Percentiles rank a stretch among this genome's conserved stretches.
Conservation (phyloP, 2,113 vertebrate genomes). For the Pseudolaguvia tuberculata region DNA sequence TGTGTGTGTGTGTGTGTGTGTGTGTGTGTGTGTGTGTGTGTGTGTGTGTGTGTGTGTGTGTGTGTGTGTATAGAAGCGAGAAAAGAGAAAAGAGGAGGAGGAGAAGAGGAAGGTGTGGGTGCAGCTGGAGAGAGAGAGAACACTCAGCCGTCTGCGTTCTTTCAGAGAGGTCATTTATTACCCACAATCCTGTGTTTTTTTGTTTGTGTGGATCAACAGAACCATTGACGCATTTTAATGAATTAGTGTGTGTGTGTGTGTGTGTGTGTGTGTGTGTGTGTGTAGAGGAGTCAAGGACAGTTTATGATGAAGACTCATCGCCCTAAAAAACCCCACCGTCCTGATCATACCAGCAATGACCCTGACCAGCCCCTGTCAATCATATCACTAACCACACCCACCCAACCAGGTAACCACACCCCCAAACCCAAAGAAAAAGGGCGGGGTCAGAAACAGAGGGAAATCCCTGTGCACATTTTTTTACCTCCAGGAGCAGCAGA, state of each 20-base stretch:
- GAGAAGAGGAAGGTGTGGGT: slow-evolving; percentile 85
- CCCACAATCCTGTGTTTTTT: slow-evolving; percentile 10
- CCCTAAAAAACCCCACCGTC: slow-evolving; percentile 40
- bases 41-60: slow-evolving; percentile 34
- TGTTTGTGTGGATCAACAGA: slow-evolving; percentile 48
- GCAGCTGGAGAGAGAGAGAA: slow-evolving; percentile 85
- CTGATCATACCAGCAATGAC: slow-evolving; percentile 9
- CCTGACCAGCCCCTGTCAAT: slow-evolving; percentile 52
- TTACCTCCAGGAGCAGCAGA: slow-evolving; percentile 40
- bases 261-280: slow-evolving; percentile 26
- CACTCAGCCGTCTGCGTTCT: slow-evolving; percentile 81
- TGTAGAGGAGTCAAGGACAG: slow-evolving; percentile 73
- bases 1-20: too few relatives aligned
- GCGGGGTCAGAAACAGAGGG: slow-evolving; percentile 39
- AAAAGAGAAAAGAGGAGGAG: slow-evolving; percentile 83
- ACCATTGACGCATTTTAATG: background rate
- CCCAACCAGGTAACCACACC: slow-evolving; percentile 4
- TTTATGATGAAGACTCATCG: slow-evolving; percentile 68
- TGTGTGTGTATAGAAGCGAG: slow-evolving; percentile 79
- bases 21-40: too few relatives aligned
- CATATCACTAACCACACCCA: slow-evolving; percentile 46
- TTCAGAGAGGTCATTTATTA: slow-evolving; percentile 81
- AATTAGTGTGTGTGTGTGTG: background rate
- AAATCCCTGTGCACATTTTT: slow-evolving; percentile 66
- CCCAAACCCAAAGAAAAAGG: slow-evolving; percentile 21